Percentiles rank a stretch among this genome's conserved stretches.
These are phyloP conservation scores for Bovichtus variegatus DNA, from an alignment of 2,797 vertebrate genomes.

Conservation along the genomic window DNA sequence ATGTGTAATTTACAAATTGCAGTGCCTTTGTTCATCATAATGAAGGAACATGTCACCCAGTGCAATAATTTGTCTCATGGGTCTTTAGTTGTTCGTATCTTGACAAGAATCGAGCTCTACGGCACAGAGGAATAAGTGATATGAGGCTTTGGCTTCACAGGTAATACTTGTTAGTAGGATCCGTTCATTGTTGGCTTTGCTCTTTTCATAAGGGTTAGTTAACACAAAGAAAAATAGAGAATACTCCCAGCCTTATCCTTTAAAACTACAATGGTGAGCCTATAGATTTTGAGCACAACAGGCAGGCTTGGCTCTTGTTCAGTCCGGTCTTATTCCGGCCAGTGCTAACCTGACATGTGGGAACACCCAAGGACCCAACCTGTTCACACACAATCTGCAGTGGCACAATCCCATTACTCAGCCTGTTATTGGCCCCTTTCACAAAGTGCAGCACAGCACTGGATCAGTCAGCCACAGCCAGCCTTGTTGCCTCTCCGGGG, in stretches of 20 bases:
- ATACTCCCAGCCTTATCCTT: constrained; percentile 1
- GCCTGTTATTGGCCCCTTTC: constrained; percentile 81
- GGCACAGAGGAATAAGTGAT: not conserved
- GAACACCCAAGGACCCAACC: constrained; percentile 81
- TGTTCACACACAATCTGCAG: constrained; percentile 80
- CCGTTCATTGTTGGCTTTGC: constrained; percentile 14
- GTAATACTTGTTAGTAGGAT: constrained; percentile 10
- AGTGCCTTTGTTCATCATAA: not conserved
- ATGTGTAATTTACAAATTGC: not conserved
- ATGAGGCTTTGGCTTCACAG: constrained; percentile 6
- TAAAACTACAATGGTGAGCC: constrained; percentile 25
- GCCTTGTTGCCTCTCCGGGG: constrained; percentile 67
- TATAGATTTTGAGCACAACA: constrained; percentile 48
- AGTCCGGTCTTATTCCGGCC: constrained; percentile 60
- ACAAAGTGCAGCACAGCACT: constrained; percentile 74
- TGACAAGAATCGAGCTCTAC: not conserved
- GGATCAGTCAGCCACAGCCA: constrained; percentile 79
- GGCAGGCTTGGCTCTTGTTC: constrained; percentile 37
- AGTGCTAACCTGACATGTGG: constrained; percentile 68
- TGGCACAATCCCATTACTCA: constrained; percentile 85
- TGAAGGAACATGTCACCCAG: not conserved
- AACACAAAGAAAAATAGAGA: constrained; percentile 14
- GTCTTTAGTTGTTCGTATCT: not conserved
- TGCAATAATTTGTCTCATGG: not conserved
- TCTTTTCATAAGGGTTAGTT: constrained; percentile 17